phyloP scores from a whole-genome alignment of 2,113 vertebrate species.

The Peromyscus maniculatus region DNA sequence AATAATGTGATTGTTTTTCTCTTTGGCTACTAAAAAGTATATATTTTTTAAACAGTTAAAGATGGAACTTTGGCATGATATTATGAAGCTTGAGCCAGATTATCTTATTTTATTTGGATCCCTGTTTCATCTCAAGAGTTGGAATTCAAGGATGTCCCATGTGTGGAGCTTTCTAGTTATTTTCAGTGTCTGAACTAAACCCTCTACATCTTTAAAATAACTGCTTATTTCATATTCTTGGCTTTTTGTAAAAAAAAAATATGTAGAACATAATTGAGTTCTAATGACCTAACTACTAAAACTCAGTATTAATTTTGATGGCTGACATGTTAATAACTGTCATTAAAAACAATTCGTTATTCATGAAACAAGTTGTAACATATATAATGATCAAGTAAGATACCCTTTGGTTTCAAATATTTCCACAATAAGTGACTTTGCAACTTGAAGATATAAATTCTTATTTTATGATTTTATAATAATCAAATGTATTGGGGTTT shows the following conservation, averaged over 20 bases:
- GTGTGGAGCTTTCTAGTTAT: constrained; percentile 76
- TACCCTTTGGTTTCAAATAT: neutral
- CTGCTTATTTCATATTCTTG: constrained; percentile 47
- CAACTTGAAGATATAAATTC: neutral
- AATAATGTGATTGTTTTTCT: constrained; percentile 71
- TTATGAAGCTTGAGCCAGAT: constrained; percentile 70
- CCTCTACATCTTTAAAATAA: constrained; percentile 54
- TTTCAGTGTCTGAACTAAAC: constrained; percentile 61
- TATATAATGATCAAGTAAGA: neutral
- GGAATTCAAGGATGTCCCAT: constrained; percentile 61
- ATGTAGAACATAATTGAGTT: constrained; percentile 23
- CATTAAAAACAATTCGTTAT: neutral
- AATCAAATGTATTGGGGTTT: neutral
- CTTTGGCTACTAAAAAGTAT: constrained; percentile 59
- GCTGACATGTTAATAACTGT: neutral
- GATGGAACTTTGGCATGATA: constrained; percentile 72
- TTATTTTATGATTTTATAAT: neutral
- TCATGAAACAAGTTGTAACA: neutral
- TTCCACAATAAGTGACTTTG: neutral
- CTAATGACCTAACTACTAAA: constrained; percentile 37
- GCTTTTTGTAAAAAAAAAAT: constrained; percentile 50
- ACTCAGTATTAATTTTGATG: neutral
- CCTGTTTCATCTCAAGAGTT: constrained; percentile 71
- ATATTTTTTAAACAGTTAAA: constrained; percentile 68
- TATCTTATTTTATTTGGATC: constrained; percentile 77